These are phyloP conservation scores for Mus caroli DNA, from an alignment of 2,797 vertebrate species.

Conservation along the genomic window DNA sequence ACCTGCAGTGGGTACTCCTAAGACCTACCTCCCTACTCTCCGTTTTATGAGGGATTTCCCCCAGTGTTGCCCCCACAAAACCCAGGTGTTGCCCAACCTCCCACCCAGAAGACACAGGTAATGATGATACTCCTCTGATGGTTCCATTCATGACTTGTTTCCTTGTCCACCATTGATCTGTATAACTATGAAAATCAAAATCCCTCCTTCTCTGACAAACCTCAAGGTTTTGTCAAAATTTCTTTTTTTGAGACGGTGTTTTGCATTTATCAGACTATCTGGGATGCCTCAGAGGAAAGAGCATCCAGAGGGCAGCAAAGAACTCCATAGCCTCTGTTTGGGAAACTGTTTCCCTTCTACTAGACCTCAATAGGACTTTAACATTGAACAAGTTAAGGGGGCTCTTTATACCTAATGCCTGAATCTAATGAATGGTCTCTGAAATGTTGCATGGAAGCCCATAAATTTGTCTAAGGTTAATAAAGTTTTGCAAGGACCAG, in stretches of 20 bases:
- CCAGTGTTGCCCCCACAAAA: neutral
- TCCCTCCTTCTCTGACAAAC: neutral
- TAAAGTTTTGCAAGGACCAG: neutral
- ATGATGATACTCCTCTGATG: neutral
- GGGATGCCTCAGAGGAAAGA: neutral
- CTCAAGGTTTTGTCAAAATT: neutral
- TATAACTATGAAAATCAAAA: neutral
- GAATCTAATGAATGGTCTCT: neutral
- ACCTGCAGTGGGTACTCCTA: neutral
- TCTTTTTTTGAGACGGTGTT: neutral
- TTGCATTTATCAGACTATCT: neutral
- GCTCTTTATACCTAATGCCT: neutral
- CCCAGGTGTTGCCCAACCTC: neutral
- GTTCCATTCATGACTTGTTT: neutral
- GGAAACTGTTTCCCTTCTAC: neutral
- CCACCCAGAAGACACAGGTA: neutral
- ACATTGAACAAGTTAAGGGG: too few relatives aligned
- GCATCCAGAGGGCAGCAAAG: neutral
- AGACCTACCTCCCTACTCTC: neutral
- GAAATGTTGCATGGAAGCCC: neutral
- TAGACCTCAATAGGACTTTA: neutral
- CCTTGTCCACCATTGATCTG: neutral
- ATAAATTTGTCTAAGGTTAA: neutral
- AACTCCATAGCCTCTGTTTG: too few relatives aligned
- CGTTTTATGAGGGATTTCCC: neutral